Evolutionary conservation across 2,113 vertebrate genomes (phyloP).

Genomic region (Solea solea): DNA sequence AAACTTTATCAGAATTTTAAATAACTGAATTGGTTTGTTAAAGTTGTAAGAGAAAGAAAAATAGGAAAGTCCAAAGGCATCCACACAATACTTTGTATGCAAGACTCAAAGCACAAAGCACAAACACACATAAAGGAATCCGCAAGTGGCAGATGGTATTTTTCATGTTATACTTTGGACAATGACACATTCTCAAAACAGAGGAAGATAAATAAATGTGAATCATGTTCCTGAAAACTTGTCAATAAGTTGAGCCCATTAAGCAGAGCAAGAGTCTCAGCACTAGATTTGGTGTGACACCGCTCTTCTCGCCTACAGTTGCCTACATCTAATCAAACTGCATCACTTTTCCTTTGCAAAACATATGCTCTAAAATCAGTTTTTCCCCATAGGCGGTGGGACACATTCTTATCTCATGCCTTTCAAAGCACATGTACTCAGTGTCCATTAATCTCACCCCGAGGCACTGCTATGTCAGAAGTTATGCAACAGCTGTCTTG

Average conservation of each 20-base stretch:
- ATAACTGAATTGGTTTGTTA: conserved; percentile 65
- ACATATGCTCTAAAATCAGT: conserved; percentile 1
- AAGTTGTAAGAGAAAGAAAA: conserved; percentile 43
- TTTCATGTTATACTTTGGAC: conserved; percentile 66
- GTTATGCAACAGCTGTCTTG: conserved; percentile 56
- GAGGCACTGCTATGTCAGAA: conserved; percentile 35
- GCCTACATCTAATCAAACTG: conserved; percentile 11
- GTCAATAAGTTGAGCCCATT: conserved; percentile 52
- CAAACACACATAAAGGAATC: conserved; percentile 58
- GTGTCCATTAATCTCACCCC: conserved; percentile 72
- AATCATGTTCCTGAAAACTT: conserved; percentile 42
- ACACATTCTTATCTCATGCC: conserved; percentile 42
- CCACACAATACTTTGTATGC: conserved; percentile 38
- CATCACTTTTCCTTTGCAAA: not conserved
- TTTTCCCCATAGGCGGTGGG: conserved; percentile 39
- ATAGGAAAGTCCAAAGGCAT: conserved; percentile 40
- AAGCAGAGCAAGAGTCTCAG: conserved; percentile 10
- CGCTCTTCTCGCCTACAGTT: conserved; percentile 21
- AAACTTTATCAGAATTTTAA: conserved; percentile 65
- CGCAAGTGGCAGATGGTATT: conserved; percentile 38
- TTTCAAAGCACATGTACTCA: conserved; percentile 61
- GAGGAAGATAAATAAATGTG: conserved; percentile 17
- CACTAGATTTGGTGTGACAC: conserved; percentile 31
- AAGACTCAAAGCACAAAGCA: conserved; percentile 36
- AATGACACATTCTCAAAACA: conserved; percentile 49